These are phyloP conservation scores for Aleiodes testaceus DNA, from an alignment of 2,888 invertebrate genomes.

Conservation along the genomic window DNA sequence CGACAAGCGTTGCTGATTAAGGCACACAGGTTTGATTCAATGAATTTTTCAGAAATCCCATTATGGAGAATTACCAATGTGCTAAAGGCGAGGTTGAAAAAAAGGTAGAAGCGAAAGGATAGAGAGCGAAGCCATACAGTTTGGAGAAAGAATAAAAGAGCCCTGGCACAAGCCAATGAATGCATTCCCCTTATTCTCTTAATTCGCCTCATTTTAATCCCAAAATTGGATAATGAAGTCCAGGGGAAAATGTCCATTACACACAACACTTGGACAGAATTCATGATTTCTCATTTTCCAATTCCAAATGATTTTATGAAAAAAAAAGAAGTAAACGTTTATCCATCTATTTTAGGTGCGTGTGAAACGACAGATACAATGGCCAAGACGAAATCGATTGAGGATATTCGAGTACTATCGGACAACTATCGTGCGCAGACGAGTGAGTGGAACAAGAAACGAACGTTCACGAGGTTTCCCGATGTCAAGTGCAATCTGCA, in stretches of 20 bases:
- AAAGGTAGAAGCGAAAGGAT: constrained; percentile 26
- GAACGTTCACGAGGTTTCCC: constrained; percentile 17
- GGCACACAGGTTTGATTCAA: constrained; percentile 47
- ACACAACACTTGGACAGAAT: too few relatives aligned
- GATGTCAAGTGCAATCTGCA: constrained; percentile 36
- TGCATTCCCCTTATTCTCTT: constrained; percentile 38
- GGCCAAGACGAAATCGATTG: constrained; percentile 21
- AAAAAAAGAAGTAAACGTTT: neutral
- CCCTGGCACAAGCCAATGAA: constrained; percentile 36
- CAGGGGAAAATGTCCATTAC: too few relatives aligned
- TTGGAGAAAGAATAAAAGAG: constrained; percentile 20
- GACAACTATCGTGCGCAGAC: constrained; percentile 25
- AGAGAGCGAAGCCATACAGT: constrained; percentile 10
- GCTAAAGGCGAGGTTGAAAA: constrained; percentile 43
- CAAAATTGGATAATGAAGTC: too few relatives aligned
- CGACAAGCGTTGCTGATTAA: constrained; percentile 44
- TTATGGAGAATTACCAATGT: constrained; percentile 54
- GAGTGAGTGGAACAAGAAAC: constrained; percentile 11
- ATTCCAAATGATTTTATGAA: too few relatives aligned
- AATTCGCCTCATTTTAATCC: constrained; percentile 24
- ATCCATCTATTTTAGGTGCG: neutral
- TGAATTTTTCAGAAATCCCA: constrained; percentile 52
- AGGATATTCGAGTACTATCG: constrained; percentile 22
- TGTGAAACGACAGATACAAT: constrained; percentile 22
- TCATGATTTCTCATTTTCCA: too few relatives aligned